Evolutionary conservation across 2,113 vertebrate genomes (phyloP).

Genomic region (Ceyx melanurus): DNA sequence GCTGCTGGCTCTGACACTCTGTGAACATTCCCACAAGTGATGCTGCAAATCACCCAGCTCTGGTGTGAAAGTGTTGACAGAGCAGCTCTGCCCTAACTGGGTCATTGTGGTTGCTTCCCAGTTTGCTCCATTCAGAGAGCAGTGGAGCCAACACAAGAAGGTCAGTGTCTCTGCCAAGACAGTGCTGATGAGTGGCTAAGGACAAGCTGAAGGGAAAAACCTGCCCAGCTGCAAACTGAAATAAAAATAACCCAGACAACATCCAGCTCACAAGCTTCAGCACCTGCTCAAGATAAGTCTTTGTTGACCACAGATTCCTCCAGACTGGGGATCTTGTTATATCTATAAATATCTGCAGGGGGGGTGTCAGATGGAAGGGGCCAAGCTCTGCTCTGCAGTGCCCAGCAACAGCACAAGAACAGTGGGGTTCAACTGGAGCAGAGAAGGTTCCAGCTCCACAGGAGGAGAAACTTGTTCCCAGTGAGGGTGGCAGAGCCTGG

Average conservation of each 20-base stretch:
- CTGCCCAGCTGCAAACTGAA: not conserved
- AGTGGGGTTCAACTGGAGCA: too few species aligned
- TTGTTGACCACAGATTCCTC: not conserved
- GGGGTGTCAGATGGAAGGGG: too few species aligned
- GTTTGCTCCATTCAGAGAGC: not conserved
- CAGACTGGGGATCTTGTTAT: not conserved
- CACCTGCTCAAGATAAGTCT: not conserved
- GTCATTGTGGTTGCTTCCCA: not conserved
- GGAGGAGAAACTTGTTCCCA: too few species aligned
- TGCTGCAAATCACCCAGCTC: not conserved
- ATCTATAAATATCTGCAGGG: too few species aligned
- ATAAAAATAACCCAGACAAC: not conserved
- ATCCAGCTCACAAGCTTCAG: not conserved
- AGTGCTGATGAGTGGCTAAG: not conserved
- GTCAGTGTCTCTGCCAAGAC: not conserved
- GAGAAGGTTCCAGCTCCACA: too few species aligned
- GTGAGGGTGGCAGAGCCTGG: too few species aligned
- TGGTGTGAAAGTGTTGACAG: not conserved
- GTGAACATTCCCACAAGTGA: not conserved
- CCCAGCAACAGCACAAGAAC: too few species aligned
- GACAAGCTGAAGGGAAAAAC: not conserved
- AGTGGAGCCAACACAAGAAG: not conserved
- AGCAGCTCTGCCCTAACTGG: not conserved
- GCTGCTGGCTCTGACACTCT: not conserved
- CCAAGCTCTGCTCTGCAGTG: too few species aligned